Evolutionary conservation across 2,888 invertebrate genomes (phyloP).

Genomic region (Fragum fragum): DNA sequence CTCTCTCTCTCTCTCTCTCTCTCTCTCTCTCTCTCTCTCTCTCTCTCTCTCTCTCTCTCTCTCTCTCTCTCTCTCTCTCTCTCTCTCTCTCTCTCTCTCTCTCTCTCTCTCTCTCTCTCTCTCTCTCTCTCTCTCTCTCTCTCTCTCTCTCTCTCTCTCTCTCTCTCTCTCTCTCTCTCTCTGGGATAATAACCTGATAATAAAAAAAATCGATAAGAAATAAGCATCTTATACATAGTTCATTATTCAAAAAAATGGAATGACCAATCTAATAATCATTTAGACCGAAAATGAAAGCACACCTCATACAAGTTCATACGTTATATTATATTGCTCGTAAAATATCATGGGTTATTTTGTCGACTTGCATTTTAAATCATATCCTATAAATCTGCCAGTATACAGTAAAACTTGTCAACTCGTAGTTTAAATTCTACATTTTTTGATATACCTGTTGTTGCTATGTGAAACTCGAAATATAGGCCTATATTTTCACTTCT

Average conservation of each 20-base stretch:
- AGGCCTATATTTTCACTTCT: too few species aligned
- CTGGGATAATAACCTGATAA: too few species aligned
- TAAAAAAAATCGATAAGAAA: background rate
- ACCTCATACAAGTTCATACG: background rate
- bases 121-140: background rate
- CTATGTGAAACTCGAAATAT: too few species aligned
- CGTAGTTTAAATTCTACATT: too few species aligned
- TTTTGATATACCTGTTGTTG: too few species aligned
- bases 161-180: too few species aligned
- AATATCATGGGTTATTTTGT: too few species aligned
- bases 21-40: constrained; percentile 1
- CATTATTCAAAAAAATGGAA: background rate
- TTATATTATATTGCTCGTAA: background rate
- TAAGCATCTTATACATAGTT: background rate
- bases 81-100: background rate
- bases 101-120: background rate
- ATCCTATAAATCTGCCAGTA: too few species aligned
- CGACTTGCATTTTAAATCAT: too few species aligned
- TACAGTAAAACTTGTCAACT: too few species aligned
- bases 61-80: background rate
- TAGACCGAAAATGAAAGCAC: background rate
- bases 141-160: background rate
- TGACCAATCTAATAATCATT: background rate
- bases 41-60: constrained; percentile 1
- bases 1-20: constrained; percentile 1